Evolutionary conservation across 1,140 invertebrate species (phyloP).

Genomic region (Antheraea mylitta): DNA sequence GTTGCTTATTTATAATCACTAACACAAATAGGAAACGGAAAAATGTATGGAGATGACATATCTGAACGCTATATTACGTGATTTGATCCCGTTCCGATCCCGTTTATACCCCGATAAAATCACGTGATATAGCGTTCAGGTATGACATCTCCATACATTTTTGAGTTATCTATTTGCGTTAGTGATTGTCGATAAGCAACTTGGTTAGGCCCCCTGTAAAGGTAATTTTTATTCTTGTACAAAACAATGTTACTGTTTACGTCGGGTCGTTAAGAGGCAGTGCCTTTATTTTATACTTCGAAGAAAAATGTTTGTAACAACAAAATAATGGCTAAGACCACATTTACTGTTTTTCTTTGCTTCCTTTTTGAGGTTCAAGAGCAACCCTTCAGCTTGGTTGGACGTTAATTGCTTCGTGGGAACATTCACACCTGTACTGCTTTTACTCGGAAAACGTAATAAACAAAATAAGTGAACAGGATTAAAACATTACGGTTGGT

Average conservation of each 20-base stretch:
- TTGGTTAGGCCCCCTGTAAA: too few species aligned
- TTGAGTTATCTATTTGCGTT: too few species aligned
- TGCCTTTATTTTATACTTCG: conserved; percentile 26
- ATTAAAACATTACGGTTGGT: conserved; percentile 31
- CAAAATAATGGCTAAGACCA: conserved; percentile 48
- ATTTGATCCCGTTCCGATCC: too few species aligned
- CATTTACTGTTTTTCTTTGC: conserved; percentile 56
- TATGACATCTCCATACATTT: too few species aligned
- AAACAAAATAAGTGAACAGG: conserved; percentile 36
- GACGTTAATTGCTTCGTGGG: conserved; percentile 72
- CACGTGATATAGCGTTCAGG: too few species aligned
- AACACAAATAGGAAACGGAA: too few species aligned
- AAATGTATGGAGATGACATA: too few species aligned
- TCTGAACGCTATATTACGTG: too few species aligned
- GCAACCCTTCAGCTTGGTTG: conserved; percentile 57
- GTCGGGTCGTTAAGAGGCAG: conserved; percentile 19
- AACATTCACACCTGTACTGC: conserved; percentile 53
- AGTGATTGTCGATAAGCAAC: too few species aligned
- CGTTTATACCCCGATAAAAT: too few species aligned
- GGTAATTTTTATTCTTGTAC: conserved; percentile 10
- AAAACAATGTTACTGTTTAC: conserved; percentile 1
- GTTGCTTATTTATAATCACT: too few species aligned
- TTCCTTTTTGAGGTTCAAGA: conserved; percentile 56
- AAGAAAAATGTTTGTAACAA: conserved; percentile 31
- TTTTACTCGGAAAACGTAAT: conserved; percentile 33